phyloP scores from a whole-genome alignment of 2,113 vertebrate genomes.

The Octodon degus region DNA sequence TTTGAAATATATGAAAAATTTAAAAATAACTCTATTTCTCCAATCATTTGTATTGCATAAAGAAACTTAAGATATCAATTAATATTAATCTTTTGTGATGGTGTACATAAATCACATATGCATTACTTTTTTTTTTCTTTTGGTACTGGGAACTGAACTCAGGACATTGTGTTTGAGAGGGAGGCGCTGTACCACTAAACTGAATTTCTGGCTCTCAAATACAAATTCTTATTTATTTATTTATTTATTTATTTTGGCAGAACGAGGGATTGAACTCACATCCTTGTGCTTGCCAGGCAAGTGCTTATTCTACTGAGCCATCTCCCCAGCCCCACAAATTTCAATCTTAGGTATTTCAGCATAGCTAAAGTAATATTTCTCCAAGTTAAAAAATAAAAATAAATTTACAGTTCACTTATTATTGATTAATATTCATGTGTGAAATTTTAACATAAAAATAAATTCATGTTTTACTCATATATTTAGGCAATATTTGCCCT shows the following conservation, averaged over 20 bases:
- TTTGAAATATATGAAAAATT: background rate
- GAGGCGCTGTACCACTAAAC: too few relatives aligned
- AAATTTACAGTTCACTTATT: background rate
- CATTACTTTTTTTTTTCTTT: background rate
- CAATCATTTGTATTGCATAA: background rate
- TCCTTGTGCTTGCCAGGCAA: too few relatives aligned
- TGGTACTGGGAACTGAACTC: too few relatives aligned
- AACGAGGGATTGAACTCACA: too few relatives aligned
- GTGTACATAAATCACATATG: background rate
- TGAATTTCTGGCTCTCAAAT: background rate
- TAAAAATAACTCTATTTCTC: background rate
- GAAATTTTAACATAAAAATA: background rate
- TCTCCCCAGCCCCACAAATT: too few relatives aligned
- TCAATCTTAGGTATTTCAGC: background rate
- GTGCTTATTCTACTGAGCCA: too few relatives aligned
- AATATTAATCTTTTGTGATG: background rate
- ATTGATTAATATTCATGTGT: too few relatives aligned
- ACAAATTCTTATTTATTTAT: background rate
- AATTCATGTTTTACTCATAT: background rate
- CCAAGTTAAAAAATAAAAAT: background rate
- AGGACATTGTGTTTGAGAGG: too few relatives aligned
- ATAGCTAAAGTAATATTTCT: background rate
- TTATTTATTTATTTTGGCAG: too few relatives aligned
- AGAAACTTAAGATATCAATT: background rate
- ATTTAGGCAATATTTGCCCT: background rate